These are phyloP conservation scores for Vollenhovia emeryi DNA, from an alignment of 1,140 invertebrate species.

Conservation along the genomic window DNA sequence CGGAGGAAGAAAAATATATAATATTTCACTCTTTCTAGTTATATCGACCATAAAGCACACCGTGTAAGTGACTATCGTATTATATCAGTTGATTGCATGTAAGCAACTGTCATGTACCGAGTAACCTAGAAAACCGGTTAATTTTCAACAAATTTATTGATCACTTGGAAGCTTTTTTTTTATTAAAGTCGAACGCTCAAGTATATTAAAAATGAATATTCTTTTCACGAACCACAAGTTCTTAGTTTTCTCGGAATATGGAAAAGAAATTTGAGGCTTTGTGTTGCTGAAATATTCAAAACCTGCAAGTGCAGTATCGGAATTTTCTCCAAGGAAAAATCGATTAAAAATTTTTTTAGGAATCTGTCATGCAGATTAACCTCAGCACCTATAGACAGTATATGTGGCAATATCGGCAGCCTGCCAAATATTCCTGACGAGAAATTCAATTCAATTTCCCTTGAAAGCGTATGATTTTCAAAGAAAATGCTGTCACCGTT, in stretches of 20 bases:
- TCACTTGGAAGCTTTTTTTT: not conserved
- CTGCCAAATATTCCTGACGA: constrained; percentile 33
- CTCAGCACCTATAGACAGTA: not conserved
- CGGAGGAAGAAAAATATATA: not conserved
- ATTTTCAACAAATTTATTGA: constrained; percentile 4
- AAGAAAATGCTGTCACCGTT: constrained; percentile 11
- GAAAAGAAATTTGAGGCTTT: not conserved
- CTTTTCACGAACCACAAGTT: not conserved
- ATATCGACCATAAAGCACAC: not conserved
- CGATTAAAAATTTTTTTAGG: not conserved
- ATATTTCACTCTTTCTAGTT: not conserved
- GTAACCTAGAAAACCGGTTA: not conserved
- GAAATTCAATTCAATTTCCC: constrained; percentile 47
- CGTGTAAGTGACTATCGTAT: not conserved
- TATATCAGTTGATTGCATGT: not conserved
- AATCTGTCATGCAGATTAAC: constrained; percentile 31
- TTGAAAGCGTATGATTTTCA: constrained; percentile 15
- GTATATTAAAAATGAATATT: constrained; percentile 15
- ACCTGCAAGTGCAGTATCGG: not conserved
- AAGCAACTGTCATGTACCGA: not conserved
- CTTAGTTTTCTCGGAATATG: not conserved
- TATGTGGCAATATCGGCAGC: constrained; percentile 3
- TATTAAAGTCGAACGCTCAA: not conserved
- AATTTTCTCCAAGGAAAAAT: not conserved
- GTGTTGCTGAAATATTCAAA: not conserved